Evolutionary conservation across 2,888 invertebrate genomes (phyloP).

Genomic region (Aleiodes testaceus): DNA sequence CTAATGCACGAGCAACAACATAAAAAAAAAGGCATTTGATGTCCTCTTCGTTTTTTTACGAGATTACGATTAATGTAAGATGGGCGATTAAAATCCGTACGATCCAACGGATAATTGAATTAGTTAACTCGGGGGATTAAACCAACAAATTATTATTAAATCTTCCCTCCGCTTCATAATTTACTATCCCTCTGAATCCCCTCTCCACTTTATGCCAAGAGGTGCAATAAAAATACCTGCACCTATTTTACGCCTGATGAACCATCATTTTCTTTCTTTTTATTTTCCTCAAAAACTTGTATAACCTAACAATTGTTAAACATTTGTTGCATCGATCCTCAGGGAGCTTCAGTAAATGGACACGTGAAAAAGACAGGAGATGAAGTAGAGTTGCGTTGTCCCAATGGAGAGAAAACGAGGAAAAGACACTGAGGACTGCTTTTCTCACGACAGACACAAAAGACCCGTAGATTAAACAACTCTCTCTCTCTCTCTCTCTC

Average conservation of each 20-base stretch:
- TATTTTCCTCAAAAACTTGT: not conserved
- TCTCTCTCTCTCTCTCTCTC: slow-evolving; percentile 17
- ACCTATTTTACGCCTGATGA: slow-evolving; percentile 3
- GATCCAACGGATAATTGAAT: slow-evolving; percentile 14
- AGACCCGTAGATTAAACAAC: slow-evolving; percentile 21
- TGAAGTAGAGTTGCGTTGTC: slow-evolving; percentile 25
- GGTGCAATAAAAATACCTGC: slow-evolving; percentile 9
- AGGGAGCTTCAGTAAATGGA: slow-evolving; percentile 9
- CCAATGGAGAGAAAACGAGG: slow-evolving; percentile 26
- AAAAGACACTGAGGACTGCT: slow-evolving; percentile 30
- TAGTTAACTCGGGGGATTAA: slow-evolving; percentile 14
- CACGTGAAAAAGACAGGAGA: not conserved
- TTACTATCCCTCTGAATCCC: not conserved
- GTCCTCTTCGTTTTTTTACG: not conserved
- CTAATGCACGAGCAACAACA: not conserved
- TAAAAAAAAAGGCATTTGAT: not conserved
- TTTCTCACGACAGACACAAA: slow-evolving; percentile 33
- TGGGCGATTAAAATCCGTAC: slow-evolving; percentile 9
- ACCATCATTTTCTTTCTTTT: slow-evolving; percentile 2
- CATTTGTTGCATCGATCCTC: slow-evolving; percentile 26
- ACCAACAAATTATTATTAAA: slow-evolving; percentile 29
- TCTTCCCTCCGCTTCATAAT: slow-evolving; percentile 19
- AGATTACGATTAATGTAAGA: not conserved
- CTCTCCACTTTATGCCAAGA: slow-evolving; percentile 6
- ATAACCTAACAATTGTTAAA: slow-evolving; percentile 9